Evolutionary conservation across 2,113 vertebrate genomes (phyloP).

Genomic region (Erythrolamprus reginae): DNA sequence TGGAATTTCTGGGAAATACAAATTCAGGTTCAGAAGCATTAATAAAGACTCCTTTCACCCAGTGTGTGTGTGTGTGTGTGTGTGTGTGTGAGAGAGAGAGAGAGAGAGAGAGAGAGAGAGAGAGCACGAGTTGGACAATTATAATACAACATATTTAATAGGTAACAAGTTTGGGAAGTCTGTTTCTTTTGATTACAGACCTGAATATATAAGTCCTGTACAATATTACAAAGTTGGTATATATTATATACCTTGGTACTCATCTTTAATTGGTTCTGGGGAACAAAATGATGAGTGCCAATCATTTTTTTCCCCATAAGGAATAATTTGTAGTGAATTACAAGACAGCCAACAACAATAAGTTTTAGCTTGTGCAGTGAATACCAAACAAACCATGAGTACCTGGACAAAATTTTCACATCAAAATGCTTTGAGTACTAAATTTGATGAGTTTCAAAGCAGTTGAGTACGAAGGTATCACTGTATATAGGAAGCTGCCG

Average conservation of each 20-base stretch:
- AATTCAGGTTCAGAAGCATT: background rate
- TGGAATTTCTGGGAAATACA: background rate
- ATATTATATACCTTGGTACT: background rate
- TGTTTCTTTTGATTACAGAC: slow-evolving; percentile 5
- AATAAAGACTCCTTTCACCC: background rate
- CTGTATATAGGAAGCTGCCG: background rate
- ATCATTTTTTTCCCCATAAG: background rate
- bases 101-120: too few relatives aligned
- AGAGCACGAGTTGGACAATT: background rate
- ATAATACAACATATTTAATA: background rate
- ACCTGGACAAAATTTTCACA: background rate
- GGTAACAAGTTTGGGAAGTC: background rate
- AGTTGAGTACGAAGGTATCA: background rate
- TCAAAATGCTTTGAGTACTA: background rate
- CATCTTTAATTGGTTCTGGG: background rate
- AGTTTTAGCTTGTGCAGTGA: background rate
- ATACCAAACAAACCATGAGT: background rate
- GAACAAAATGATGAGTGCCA: background rate
- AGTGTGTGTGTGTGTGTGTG: too few relatives aligned
- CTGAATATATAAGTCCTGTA: slow-evolving; percentile 10
- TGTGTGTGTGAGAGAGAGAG: too few relatives aligned
- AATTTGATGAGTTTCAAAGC: background rate
- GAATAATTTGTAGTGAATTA: background rate
- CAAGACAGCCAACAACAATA: background rate
- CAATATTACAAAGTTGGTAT: slow-evolving; percentile 19